Evolutionary conservation across 1,140 invertebrate genomes (phyloP).

Genomic region (Neodiprion lecontei): DNA sequence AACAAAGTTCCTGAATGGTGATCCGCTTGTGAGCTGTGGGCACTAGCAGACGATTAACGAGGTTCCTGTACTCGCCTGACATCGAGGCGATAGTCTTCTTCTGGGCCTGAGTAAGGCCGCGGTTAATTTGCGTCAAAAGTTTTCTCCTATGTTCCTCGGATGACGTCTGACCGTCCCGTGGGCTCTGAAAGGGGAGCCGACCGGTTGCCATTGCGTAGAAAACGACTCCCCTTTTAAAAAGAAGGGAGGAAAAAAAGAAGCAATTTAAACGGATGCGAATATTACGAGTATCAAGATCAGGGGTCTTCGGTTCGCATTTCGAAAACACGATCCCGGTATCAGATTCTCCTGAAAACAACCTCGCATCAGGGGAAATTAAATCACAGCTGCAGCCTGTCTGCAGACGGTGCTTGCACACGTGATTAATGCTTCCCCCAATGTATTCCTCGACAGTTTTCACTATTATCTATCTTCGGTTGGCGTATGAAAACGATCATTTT

Average conservation of each 20-base stretch:
- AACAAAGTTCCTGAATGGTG: slow-evolving; percentile 56
- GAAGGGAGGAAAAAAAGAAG: slow-evolving; percentile 27
- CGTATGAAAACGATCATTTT: not conserved
- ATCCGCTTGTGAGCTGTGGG: slow-evolving; percentile 56
- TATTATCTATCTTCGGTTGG: too few relatives aligned
- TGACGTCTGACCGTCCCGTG: slow-evolving; percentile 54
- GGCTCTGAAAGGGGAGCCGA: slow-evolving; percentile 69
- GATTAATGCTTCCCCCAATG: too few relatives aligned
- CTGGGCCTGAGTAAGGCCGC: slow-evolving; percentile 63
- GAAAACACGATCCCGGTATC: not conserved
- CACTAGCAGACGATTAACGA: slow-evolving; percentile 57
- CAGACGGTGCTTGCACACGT: too few relatives aligned
- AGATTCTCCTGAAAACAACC: too few relatives aligned
- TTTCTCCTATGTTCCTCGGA: slow-evolving; percentile 65
- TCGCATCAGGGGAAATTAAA: too few relatives aligned
- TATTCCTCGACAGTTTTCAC: too few relatives aligned
- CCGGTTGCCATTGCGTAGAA: slow-evolving; percentile 74
- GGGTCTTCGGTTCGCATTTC: slow-evolving; percentile 14
- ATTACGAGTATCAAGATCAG: not conserved
- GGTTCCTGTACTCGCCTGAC: slow-evolving; percentile 47
- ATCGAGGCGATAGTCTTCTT: slow-evolving; percentile 40
- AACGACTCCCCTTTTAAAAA: slow-evolving; percentile 68
- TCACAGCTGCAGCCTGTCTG: too few relatives aligned
- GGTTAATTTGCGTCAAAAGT: slow-evolving; percentile 69
- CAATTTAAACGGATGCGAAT: not conserved